Evolutionary conservation across 2,888 invertebrate genomes (phyloP).

Genomic region (Laothoe populi): DNA sequence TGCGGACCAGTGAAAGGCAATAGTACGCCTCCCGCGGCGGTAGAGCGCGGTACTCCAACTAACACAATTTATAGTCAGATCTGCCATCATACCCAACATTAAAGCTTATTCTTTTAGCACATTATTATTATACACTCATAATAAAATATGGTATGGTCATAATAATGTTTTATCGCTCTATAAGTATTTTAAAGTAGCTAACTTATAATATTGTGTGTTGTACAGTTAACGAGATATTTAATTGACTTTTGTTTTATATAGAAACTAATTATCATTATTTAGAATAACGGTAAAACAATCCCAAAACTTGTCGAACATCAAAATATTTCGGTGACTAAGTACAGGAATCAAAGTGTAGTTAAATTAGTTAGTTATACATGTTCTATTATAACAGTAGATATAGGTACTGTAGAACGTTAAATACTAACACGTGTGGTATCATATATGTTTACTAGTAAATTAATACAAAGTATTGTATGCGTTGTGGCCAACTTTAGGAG

Average conservation of each 20-base stretch:
- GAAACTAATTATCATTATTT: no score
- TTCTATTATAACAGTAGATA: no score
- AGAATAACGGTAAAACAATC: no score
- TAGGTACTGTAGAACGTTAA: no score
- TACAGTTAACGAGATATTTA: not conserved
- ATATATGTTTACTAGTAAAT: no score
- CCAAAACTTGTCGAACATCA: no score
- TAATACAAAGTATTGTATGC: no score
- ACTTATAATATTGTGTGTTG: not conserved
- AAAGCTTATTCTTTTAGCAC: conserved; percentile 21
- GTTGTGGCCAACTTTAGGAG: no score
- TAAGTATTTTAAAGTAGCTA: not conserved
- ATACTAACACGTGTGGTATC: no score
- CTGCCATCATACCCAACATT: conserved; percentile 33
- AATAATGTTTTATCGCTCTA: conserved; percentile 12
- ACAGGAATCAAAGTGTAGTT: no score
- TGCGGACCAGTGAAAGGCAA: conserved; percentile 61
- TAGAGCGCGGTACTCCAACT: conserved; percentile 34
- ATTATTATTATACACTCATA: conserved; percentile 16
- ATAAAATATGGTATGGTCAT: conserved; percentile 6
- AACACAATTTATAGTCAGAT: conserved; percentile 27
- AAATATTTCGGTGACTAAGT: no score
- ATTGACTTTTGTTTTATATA: not conserved
- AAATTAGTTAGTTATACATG: no score
- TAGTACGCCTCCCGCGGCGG: conserved; percentile 73